phyloP scores from a whole-genome alignment of 1,140 invertebrate species.

The Musca domestica region DNA sequence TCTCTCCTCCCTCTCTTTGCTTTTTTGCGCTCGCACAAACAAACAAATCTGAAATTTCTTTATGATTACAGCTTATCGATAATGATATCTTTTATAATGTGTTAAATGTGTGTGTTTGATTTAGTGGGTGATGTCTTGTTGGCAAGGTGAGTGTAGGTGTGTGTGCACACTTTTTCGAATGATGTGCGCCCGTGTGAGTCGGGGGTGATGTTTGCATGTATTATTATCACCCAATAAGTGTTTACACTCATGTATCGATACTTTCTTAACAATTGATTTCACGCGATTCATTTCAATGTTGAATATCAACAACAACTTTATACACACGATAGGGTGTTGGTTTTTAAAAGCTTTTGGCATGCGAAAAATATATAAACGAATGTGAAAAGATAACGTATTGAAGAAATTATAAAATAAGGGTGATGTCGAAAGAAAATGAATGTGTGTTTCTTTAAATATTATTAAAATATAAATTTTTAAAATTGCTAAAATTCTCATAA shows the following conservation, averaged over 20 bases:
- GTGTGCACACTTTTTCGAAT: not conserved
- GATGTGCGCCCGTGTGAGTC: not conserved
- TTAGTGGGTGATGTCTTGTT: not conserved
- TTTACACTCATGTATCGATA: slow-evolving; percentile 13
- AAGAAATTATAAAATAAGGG: too few species aligned
- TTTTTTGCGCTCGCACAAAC: not conserved
- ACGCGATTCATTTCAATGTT: slow-evolving; percentile 1
- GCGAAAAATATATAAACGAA: too few species aligned
- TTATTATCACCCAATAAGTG: slow-evolving; percentile 3
- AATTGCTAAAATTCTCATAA: too few species aligned
- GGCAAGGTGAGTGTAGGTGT: too few species aligned
- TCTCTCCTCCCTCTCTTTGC: too few species aligned
- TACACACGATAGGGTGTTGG: too few species aligned
- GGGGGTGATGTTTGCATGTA: not conserved
- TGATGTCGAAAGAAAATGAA: too few species aligned
- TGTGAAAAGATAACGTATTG: too few species aligned
- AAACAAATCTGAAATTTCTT: slow-evolving; percentile 14
- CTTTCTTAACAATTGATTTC: slow-evolving; percentile 20
- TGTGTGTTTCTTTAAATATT: too few species aligned
- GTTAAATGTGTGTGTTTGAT: slow-evolving; percentile 6
- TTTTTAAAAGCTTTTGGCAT: too few species aligned
- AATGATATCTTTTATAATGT: slow-evolving; percentile 21
- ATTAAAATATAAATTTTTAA: too few species aligned
- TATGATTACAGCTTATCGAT: slow-evolving; percentile 20
- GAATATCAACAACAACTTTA: too few species aligned